These are phyloP conservation scores for Adineta ricciae DNA, from an alignment of 2,888 invertebrate genomes.

Conservation along the genomic window DNA sequence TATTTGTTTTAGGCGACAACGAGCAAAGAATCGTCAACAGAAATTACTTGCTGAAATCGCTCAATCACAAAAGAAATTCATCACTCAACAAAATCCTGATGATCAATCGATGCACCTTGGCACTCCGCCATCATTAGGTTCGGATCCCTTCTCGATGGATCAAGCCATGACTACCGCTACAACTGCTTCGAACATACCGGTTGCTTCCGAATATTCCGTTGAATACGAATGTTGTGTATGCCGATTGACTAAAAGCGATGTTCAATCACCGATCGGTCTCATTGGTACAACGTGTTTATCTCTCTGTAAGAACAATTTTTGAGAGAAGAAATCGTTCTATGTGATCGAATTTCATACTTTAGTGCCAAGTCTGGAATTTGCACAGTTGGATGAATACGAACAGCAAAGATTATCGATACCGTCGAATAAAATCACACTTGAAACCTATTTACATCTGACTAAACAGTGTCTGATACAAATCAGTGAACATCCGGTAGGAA, in stretches of 20 bases:
- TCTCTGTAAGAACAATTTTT: not conserved
- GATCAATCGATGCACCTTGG: not conserved
- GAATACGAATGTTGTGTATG: constrained; percentile 86
- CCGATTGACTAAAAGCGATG: constrained; percentile 60
- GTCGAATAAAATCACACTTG: not conserved
- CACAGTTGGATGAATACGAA: not conserved
- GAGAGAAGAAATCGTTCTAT: not conserved
- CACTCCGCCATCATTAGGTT: not conserved
- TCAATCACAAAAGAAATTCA: constrained; percentile 75
- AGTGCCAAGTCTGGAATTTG: not conserved
- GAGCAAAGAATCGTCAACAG: constrained; percentile 77
- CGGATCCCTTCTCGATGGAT: not conserved
- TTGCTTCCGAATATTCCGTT: not conserved
- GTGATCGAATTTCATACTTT: not conserved
- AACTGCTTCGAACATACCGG: not conserved
- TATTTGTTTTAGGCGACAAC: constrained; percentile 53
- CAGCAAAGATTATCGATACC: not conserved
- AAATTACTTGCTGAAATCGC: constrained; percentile 87
- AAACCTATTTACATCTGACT: not conserved
- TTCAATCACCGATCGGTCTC: not conserved
- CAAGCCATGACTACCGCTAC: not conserved
- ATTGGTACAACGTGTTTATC: constrained; percentile 7
- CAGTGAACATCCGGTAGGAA: not conserved
- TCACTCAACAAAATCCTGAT: constrained; percentile 57
- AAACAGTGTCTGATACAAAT: not conserved